A percentile compares a stretch with the other conserved stretches of the same genome.
phyloP scores from a whole-genome alignment of 1,140 invertebrate genomes.

The Centruroides vittatus region DNA sequence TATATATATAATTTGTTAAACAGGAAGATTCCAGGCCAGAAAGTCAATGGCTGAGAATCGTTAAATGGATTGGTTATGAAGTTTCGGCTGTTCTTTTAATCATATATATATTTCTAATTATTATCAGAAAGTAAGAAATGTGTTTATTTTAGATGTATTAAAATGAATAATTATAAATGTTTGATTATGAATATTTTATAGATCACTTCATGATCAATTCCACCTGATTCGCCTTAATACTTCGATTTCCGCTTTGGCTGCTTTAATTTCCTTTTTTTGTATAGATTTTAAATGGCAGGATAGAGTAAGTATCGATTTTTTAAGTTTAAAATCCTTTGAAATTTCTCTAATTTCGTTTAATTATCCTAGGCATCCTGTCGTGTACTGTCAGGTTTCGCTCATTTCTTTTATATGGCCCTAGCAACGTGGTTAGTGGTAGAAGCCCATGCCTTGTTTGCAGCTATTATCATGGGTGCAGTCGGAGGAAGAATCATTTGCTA shows the following conservation, averaged over 20 bases:
- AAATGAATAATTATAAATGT: too few species aligned
- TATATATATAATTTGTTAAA: not conserved
- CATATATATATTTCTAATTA: conserved; percentile 16
- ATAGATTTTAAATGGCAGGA: conserved; percentile 17
- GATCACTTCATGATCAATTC: conserved; percentile 23
- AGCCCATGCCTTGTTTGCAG: conserved; percentile 21
- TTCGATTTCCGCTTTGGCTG: conserved; percentile 17
- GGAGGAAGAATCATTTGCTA: conserved; percentile 22
- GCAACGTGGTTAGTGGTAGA: conserved; percentile 21
- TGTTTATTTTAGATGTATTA: too few species aligned
- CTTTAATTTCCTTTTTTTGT: conserved; percentile 17
- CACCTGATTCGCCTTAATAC: conserved; percentile 24
- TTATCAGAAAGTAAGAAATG: conserved; percentile 2
- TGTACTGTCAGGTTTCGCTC: conserved; percentile 21
- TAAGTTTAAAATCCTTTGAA: not conserved
- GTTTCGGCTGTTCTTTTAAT: conserved; percentile 18
- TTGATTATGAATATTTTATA: not conserved
- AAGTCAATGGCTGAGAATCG: conserved; percentile 14
- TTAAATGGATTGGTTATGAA: conserved; percentile 16
- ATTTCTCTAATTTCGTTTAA: not conserved
- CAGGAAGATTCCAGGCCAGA: conserved; percentile 8
- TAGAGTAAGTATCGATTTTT: not conserved
- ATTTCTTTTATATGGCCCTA: conserved; percentile 22
- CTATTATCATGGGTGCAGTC: conserved; percentile 23
- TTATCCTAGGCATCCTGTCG: conserved; percentile 18